These are phyloP conservation scores for Drosophila oshimai DNA, from an alignment of 1,140 invertebrate genomes.

Conservation along the genomic window DNA sequence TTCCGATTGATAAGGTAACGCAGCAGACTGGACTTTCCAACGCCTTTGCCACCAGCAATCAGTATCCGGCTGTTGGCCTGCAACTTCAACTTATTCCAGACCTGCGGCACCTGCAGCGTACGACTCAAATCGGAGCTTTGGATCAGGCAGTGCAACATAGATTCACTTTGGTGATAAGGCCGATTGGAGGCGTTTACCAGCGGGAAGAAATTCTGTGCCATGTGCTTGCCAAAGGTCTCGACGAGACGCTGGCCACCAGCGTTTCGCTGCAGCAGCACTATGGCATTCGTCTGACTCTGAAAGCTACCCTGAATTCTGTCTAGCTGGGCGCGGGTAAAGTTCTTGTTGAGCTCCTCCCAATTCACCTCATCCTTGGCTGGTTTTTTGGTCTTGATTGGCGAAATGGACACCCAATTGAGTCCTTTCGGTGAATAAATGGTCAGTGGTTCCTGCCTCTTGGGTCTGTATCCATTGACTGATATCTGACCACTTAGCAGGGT, in stretches of 20 bases:
- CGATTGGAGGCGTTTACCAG: slow-evolving; percentile 53
- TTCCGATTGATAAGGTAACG: slow-evolving; percentile 87
- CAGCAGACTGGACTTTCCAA: slow-evolving; percentile 89
- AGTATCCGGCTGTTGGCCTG: slow-evolving; percentile 67
- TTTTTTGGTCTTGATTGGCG: slow-evolving; percentile 18
- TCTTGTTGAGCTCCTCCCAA: slow-evolving; percentile 28
- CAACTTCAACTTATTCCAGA: slow-evolving; percentile 71
- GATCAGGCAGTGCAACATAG: slow-evolving; percentile 67
- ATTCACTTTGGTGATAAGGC: slow-evolving; percentile 54
- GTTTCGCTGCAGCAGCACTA: slow-evolving; percentile 70
- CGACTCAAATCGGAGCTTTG: slow-evolving; percentile 42
- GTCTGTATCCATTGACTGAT: slow-evolving; percentile 41
- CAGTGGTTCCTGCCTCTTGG: not conserved
- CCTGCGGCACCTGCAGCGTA: slow-evolving; percentile 57
- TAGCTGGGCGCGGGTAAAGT: slow-evolving; percentile 52
- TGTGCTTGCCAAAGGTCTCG: slow-evolving; percentile 64
- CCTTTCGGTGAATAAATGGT: slow-evolving; percentile 59
- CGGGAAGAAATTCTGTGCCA: slow-evolving; percentile 83
- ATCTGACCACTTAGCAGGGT: slow-evolving; percentile 45
- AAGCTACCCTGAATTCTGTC: slow-evolving; percentile 43
- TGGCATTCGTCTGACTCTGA: slow-evolving; percentile 49
- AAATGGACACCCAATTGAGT: slow-evolving; percentile 41
- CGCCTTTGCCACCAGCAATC: slow-evolving; percentile 87
- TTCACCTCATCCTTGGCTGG: not conserved
- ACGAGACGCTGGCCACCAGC: slow-evolving; percentile 29